Evolutionary conservation across 1,140 invertebrate species (phyloP).

Genomic region (Conus ventricosus): DNA sequence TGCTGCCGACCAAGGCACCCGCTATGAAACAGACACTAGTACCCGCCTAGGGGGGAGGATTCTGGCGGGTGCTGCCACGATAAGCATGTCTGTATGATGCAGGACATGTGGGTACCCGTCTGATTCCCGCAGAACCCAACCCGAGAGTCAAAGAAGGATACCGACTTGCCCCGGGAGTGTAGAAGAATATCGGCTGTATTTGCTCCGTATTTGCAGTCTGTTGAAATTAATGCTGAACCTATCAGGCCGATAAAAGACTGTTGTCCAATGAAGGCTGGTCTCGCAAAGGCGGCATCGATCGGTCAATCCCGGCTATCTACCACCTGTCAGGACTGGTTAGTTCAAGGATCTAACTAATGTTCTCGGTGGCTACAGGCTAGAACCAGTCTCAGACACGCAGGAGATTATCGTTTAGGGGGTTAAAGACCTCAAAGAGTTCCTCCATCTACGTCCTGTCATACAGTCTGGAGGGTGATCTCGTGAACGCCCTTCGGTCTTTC

Average conservation of each 20-base stretch:
- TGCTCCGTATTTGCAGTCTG: background rate
- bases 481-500: background rate
- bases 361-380: background rate
- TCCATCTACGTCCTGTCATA: background rate
- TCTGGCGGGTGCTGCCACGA: conserved; percentile 8
- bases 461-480: background rate
- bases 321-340: conserved; percentile 15
- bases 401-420: conserved; percentile 1
- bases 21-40: background rate
- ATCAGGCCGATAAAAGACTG: conserved; percentile 4
- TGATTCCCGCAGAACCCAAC: background rate
- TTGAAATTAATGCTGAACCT: conserved; percentile 24
- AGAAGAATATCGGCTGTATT: conserved; percentile 19
- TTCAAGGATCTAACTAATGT: conserved; percentile 7
- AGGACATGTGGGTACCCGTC: background rate
- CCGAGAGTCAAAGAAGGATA: background rate
- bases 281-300: background rate
- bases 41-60: background rate
- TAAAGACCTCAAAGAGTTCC: conserved; percentile 7
- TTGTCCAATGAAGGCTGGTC: background rate
- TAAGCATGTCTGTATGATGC: background rate
- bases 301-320: conserved; percentile 11
- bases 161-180: background rate
- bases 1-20: background rate
- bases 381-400: background rate